Conservation (phyloP, 2,888 invertebrate genomes). For the Polydrusus tereticollis region DNA sequence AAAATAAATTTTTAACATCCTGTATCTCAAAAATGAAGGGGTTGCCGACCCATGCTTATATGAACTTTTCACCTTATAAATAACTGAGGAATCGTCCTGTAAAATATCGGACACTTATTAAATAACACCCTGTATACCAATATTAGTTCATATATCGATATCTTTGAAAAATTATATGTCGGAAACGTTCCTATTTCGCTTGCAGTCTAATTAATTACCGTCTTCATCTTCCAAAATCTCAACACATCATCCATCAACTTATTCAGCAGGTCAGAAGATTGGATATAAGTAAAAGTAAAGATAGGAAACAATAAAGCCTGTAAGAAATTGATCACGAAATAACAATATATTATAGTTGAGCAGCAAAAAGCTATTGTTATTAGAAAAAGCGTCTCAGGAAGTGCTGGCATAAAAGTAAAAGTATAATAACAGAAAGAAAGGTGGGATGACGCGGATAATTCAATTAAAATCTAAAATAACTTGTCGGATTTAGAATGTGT, state of each 20-base stretch:
- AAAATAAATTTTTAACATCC: too few relatives aligned
- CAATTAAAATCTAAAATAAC: conserved; percentile 1
- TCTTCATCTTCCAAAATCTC: not conserved
- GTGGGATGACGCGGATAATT: conserved; percentile 3
- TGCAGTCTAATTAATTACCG: not conserved
- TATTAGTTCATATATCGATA: too few relatives aligned
- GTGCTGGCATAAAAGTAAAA: conserved; percentile 8
- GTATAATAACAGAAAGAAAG: conserved; percentile 2
- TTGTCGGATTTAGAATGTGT: not conserved
- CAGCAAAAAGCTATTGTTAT: conserved; percentile 10
- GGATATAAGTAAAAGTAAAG: conserved; percentile 17
- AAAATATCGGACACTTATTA: too few relatives aligned
- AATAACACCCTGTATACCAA: too few relatives aligned
- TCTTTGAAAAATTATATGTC: too few relatives aligned
- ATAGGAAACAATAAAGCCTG: conserved; percentile 6
- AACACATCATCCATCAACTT: not conserved
- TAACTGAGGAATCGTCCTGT: too few relatives aligned
- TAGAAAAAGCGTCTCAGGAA: not conserved
- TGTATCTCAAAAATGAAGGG: too few relatives aligned
- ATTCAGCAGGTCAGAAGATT: not conserved
- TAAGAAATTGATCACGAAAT: conserved; percentile 3
- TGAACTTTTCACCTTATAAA: too few relatives aligned
- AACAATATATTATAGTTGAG: conserved; percentile 12
- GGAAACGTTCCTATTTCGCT: not conserved
- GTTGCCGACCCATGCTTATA: too few relatives aligned